Evolutionary conservation across 2,888 invertebrate genomes (phyloP), one percentile per base, ranked within the genome.

Genomic region (Melikaiella ostensackeni): DNA sequence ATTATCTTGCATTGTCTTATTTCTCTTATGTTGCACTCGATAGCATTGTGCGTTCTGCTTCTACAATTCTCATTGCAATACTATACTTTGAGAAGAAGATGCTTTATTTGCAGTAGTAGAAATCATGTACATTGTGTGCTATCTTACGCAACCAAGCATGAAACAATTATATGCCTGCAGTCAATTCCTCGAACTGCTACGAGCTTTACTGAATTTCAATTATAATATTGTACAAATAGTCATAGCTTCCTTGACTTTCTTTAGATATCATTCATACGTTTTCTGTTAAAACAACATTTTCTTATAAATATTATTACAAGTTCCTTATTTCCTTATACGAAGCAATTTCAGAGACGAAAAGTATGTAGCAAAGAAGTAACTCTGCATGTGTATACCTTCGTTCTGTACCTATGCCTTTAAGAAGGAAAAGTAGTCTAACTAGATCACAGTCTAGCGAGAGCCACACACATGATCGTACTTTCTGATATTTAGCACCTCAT

Each of bases 401-500:
- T 46, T 7, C 46, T 19, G 19, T 19, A 46, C 7, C 46, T 46
- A 19, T n/a, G n/a, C 6, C 11, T 64, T 16, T 27, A 64, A 42
- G 33, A 64, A n/a, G 64, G 38, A 42, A 64, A 42, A 64, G 27
- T 24, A 64, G 64, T 24, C 42, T 21, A 38, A 64, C 42, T 42
- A 42, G 64, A 42, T 64, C 64, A 42, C n/a, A 46, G 46, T n/a
- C 8, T 64, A 38, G 64, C 11, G 27, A 64, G 42, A 64, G 64
- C 30, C 30, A 61, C 19, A 61, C 30, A 33, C 21, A 13, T 38
- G 38, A 42, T 64, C 64, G 42, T 27, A 64, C 64, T 64, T 42
- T 64, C 64, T 64, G 38, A 64, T 64, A 64, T 38, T 64, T 64
- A 64, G 64, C 64, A 42, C 38, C 64, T 64, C 21, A 42, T 42